Percentiles rank a stretch among this genome's conserved stretches.
Evolutionary conservation across 1,140 invertebrate species (phyloP).

Genomic region (Pectinophora gossypiella): DNA sequence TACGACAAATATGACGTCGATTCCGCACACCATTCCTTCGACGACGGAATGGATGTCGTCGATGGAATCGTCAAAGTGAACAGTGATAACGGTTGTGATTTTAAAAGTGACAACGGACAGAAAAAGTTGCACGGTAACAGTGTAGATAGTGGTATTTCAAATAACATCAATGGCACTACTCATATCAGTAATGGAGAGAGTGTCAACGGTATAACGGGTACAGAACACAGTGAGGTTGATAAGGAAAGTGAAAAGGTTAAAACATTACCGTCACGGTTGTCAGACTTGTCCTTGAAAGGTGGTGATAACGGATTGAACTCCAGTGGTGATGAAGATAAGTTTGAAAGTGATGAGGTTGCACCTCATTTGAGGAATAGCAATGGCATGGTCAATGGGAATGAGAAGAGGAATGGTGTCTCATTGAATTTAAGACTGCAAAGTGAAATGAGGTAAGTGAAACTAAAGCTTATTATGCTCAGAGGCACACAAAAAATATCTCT

Average conservation of each 20-base stretch:
- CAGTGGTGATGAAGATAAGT: conserved; percentile 56
- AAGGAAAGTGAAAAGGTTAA: conserved; percentile 25
- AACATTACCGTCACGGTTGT: conserved; percentile 39
- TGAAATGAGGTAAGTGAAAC: conserved; percentile 64
- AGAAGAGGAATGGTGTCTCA: conserved; percentile 58
- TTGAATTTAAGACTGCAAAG: conserved; percentile 62
- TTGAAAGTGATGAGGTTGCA: conserved; percentile 52
- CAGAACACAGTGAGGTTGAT: conserved; percentile 23
- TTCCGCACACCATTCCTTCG: conserved; percentile 63
- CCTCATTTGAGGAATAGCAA: conserved; percentile 30
- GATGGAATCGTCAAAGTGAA: conserved; percentile 43
- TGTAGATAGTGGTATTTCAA: conserved; percentile 63
- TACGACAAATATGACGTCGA: conserved; percentile 49
- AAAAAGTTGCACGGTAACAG: conserved; percentile 55
- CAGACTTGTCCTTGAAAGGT: conserved; percentile 58
- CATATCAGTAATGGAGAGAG: not conserved
- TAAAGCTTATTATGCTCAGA: no score
- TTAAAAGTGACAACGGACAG: conserved; percentile 21
- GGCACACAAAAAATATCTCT: no score
- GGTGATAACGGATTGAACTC: conserved; percentile 35
- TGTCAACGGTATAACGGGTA: conserved; percentile 3
- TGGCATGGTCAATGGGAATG: conserved; percentile 27
- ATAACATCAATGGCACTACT: conserved; percentile 35
- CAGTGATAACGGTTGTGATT: conserved; percentile 33
- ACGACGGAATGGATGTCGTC: conserved; percentile 57